Conservation (phyloP, 1,140 invertebrate species). For the Leptinotarsa undecemlineata region DNA sequence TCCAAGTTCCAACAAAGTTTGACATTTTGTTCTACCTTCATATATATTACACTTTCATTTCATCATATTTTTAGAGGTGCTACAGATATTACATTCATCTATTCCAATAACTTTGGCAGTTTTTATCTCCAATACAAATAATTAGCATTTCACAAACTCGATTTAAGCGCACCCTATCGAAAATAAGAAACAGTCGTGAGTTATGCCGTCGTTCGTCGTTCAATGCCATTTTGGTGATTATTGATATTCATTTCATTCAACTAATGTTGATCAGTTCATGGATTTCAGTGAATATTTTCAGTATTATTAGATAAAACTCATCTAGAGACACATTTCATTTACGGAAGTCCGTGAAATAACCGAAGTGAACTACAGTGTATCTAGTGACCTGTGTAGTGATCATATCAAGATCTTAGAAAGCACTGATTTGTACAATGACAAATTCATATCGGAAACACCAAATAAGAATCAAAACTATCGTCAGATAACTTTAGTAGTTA, state of each 20-base stretch:
- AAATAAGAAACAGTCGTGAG: slow-evolving; percentile 6
- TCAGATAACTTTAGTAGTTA: not conserved
- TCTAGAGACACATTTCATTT: not conserved
- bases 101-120: not conserved
- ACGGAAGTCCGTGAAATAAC: not conserved
- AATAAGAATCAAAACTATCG: not conserved
- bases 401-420: not conserved
- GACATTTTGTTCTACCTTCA: too few species aligned
- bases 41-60: too few species aligned
- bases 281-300: not conserved
- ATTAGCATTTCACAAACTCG: not conserved
- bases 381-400: slow-evolving; percentile 2
- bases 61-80: too few species aligned
- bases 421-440: too few species aligned
- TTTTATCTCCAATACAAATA: not conserved
- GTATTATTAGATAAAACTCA: not conserved
- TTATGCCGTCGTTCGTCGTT: slow-evolving; percentile 22
- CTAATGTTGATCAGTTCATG: not conserved
- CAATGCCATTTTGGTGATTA: slow-evolving; percentile 27
- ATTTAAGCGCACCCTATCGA: slow-evolving; percentile 16
- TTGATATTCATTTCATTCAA: slow-evolving; percentile 17
- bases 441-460: too few species aligned
- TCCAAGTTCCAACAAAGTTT: too few species aligned
- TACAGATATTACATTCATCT: too few species aligned
- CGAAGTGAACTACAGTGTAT: not conserved